Conservation (phyloP, 2,888 invertebrate species). For the Cephus pygmeus region DNA sequence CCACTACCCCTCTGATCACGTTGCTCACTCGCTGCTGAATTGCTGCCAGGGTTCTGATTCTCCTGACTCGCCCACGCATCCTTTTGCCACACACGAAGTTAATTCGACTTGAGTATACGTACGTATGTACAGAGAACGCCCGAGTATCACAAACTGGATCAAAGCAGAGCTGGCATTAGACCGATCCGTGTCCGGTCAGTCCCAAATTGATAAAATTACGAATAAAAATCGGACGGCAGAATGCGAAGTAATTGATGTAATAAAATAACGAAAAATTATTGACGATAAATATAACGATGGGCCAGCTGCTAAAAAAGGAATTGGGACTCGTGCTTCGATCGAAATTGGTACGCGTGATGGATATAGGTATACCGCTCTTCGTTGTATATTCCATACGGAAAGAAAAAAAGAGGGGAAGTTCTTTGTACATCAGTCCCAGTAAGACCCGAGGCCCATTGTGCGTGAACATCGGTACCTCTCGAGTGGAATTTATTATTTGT, state of each 20-base stretch:
- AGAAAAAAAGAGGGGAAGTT: background rate
- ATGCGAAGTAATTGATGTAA: background rate
- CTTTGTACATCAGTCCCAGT: background rate
- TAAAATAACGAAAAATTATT: background rate
- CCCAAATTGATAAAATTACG: background rate
- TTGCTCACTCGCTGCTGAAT: background rate
- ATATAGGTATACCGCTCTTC: background rate
- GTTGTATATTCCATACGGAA: background rate
- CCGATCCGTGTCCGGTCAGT: background rate
- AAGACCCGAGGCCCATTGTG: background rate
- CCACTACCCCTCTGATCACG: conserved; percentile 25
- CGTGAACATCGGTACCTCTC: conserved; percentile 22
- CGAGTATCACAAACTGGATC: background rate
- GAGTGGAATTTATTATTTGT: conserved; percentile 53
- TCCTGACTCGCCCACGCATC: background rate
- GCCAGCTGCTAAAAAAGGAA: background rate
- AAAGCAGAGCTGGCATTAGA: background rate
- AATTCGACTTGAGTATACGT: background rate
- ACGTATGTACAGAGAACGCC: background rate
- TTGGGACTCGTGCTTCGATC: background rate
- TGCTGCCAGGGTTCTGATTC: background rate
- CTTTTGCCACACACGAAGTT: conserved; percentile 9
- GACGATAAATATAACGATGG: background rate
- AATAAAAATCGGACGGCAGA: background rate
- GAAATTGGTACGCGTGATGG: background rate